Evolutionary conservation across 1,140 invertebrate species (phyloP).

Genomic region (Zaprionus davidi): DNA sequence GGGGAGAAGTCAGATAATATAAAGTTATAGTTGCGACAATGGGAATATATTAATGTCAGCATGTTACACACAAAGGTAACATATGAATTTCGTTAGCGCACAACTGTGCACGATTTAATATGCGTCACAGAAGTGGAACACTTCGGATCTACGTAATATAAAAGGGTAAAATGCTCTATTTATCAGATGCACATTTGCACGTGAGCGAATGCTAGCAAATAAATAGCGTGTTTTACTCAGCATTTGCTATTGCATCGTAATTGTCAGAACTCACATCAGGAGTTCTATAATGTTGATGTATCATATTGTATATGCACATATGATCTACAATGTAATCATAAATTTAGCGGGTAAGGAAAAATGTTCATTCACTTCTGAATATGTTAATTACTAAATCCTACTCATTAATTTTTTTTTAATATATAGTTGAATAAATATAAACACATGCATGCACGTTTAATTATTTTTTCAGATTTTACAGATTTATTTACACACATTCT

Average conservation of each 20-base stretch:
- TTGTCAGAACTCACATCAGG: not conserved
- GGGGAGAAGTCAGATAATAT: slow-evolving; percentile 38
- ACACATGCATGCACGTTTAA: no score
- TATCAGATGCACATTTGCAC: not conserved
- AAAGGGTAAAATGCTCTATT: slow-evolving; percentile 4
- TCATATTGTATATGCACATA: no score
- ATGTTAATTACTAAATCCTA: no score
- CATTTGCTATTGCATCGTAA: not conserved
- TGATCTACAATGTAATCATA: no score
- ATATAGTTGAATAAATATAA: no score
- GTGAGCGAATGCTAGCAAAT: not conserved
- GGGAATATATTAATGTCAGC: slow-evolving; percentile 38
- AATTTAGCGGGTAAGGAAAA: no score
- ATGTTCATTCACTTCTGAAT: no score
- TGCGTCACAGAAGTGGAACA: slow-evolving; percentile 9
- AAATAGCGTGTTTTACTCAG: not conserved
- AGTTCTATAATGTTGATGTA: no score
- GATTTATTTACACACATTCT: no score
- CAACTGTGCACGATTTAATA: slow-evolving; percentile 8
- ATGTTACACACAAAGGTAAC: slow-evolving; percentile 38
- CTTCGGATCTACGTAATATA: not conserved
- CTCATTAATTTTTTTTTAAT: no score
- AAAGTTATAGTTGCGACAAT: slow-evolving; percentile 49
- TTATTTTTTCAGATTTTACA: no score
- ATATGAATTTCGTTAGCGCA: slow-evolving; percentile 31